phyloP scores from a whole-genome alignment of 2,113 vertebrate genomes.

The Equus przewalskii region DNA sequence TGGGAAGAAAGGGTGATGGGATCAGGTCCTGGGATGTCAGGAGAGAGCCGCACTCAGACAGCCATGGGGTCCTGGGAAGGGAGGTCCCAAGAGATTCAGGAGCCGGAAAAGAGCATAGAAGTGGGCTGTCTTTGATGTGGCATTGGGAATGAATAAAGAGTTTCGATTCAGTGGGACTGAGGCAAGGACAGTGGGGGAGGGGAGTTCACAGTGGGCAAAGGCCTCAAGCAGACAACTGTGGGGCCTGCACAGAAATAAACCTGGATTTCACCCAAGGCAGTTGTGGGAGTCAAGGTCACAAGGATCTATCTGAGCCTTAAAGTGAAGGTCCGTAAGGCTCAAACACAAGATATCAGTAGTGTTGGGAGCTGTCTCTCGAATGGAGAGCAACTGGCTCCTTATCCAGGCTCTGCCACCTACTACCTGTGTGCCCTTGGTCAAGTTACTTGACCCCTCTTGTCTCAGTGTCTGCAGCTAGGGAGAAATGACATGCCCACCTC shows the following conservation, averaged over 20 bases:
- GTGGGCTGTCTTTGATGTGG: neutral
- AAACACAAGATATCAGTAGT: no score
- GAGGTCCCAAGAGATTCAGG: neutral
- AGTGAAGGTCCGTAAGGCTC: no score
- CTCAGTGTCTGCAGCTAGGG: neutral
- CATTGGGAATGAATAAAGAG: neutral
- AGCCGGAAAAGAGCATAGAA: neutral
- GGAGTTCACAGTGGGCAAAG: neutral
- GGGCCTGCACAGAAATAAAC: neutral
- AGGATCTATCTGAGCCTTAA: neutral
- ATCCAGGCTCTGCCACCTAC: neutral
- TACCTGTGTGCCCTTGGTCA: neutral
- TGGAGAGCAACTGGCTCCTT: neutral
- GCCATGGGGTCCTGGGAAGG: neutral
- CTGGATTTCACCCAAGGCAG: rapidly evolving
- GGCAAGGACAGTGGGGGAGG: neutral
- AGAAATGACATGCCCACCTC: neutral
- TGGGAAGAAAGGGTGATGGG: neutral
- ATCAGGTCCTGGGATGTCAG: neutral
- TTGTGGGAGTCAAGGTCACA: no score
- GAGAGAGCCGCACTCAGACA: neutral
- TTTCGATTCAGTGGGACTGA: neutral
- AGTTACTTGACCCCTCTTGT: neutral
- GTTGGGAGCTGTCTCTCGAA: neutral
- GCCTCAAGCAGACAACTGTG: neutral